Evolutionary conservation across 2,113 vertebrate species (phyloP).

Genomic region (Calidris pygmaea): DNA sequence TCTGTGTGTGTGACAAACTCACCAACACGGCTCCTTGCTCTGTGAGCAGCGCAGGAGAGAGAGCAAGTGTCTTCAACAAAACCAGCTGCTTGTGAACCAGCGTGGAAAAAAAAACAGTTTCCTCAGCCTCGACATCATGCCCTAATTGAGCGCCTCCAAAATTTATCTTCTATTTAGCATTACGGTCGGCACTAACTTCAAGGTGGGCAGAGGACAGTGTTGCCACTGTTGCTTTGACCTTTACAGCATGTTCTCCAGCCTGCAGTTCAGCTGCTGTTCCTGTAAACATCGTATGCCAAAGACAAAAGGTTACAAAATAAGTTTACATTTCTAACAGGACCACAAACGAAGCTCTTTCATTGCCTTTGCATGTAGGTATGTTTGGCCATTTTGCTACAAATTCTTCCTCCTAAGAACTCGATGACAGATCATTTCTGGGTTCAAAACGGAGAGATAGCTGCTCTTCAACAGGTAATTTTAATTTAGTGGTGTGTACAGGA

Average conservation of each 20-base stretch:
- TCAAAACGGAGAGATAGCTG: background rate
- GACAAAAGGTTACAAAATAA: background rate
- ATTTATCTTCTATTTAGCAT: background rate
- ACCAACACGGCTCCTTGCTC: background rate
- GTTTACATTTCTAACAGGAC: background rate
- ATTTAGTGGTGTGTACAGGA: background rate
- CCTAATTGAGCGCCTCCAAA: background rate
- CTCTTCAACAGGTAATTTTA: background rate
- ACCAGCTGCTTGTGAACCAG: background rate
- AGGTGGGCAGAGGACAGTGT: background rate
- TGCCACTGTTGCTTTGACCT: background rate
- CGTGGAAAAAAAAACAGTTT: background rate
- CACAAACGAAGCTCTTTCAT: background rate
- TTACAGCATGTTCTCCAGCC: background rate
- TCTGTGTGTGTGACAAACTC: background rate
- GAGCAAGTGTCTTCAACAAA: background rate
- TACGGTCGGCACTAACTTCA: background rate
- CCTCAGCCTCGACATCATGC: background rate
- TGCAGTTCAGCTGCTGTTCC: background rate
- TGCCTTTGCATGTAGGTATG: background rate
- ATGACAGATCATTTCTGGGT: background rate
- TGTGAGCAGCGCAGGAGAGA: background rate
- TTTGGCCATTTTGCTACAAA: background rate
- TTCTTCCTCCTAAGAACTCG: background rate
- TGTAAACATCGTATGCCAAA: background rate